Evolutionary conservation across 2,797 vertebrate genomes (phyloP).

Genomic region (Phoebastria nigripes): DNA sequence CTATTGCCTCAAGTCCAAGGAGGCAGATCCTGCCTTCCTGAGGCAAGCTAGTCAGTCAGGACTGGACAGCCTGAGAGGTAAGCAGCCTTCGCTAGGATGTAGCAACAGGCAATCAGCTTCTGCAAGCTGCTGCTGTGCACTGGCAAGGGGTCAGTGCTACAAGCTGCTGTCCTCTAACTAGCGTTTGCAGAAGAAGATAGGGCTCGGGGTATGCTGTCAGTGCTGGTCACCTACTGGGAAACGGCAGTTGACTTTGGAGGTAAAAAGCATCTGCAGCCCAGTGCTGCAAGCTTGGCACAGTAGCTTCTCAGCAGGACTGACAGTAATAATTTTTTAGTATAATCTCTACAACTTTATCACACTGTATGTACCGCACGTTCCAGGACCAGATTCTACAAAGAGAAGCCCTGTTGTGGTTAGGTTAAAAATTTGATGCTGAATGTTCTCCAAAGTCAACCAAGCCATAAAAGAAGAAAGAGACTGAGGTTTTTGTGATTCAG

Average conservation of each 20-base stretch:
- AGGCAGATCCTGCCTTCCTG: background rate
- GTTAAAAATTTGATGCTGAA: constrained; percentile 19
- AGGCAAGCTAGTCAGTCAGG: background rate
- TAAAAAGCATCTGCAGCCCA: background rate
- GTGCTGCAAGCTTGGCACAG: background rate
- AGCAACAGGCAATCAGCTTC: background rate
- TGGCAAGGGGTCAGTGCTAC: background rate
- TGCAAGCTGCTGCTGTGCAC: background rate
- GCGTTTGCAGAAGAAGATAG: background rate
- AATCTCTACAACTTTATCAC: background rate
- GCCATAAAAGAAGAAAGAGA: constrained; percentile 30
- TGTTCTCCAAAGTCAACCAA: constrained; percentile 39
- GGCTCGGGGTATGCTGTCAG: background rate
- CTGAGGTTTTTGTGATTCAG: constrained; percentile 6
- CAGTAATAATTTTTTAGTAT: background rate
- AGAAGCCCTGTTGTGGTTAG: constrained; percentile 13
- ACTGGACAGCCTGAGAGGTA: background rate
- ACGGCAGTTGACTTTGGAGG: background rate
- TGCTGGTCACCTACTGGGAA: background rate
- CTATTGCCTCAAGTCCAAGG: background rate
- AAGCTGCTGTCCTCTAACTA: background rate
- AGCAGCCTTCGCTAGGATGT: background rate
- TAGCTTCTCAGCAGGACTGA: background rate
- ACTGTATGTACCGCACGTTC: background rate
- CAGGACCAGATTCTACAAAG: background rate